These are phyloP conservation scores for Podarcis muralis DNA, from an alignment of 2,113 vertebrate species.

Conservation along the genomic window DNA sequence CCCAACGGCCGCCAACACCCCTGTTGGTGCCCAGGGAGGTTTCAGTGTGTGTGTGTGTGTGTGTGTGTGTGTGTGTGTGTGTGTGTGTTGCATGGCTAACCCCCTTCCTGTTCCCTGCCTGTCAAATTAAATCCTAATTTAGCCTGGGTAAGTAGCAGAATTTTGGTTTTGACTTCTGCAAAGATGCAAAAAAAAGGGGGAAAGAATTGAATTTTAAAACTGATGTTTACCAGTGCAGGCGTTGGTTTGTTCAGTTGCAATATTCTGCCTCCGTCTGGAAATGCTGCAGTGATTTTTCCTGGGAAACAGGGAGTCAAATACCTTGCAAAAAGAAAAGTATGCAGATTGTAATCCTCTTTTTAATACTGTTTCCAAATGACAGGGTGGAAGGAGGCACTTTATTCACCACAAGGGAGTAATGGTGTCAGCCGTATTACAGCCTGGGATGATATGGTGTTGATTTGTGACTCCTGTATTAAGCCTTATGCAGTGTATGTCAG, in stretches of 20 bases:
- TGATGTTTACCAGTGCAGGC: constrained; percentile 16
- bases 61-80: background rate
- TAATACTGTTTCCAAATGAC: background rate
- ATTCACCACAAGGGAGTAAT: background rate
- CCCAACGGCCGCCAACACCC: background rate
- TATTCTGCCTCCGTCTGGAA: constrained; percentile 1
- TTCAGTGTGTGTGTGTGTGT: background rate
- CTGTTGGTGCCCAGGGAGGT: constrained; percentile 22
- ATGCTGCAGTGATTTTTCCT: background rate
- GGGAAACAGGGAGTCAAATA: background rate
- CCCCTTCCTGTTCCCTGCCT: fast-evolving
- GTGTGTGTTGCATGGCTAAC: background rate
- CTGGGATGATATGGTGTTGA: background rate
- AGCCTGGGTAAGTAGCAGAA: constrained; percentile 45
- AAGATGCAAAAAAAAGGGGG: background rate
- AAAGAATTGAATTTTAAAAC: constrained; percentile 8
- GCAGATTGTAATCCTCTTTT: background rate
- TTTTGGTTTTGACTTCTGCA: background rate
- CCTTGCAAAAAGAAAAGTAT: background rate
- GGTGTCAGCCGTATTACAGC: background rate
- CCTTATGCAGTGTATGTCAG: background rate
- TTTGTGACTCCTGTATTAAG: background rate
- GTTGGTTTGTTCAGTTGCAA: constrained; percentile 14
- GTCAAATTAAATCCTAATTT: constrained; percentile 37
- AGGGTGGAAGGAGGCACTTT: background rate